Conservation (phyloP, 2,113 vertebrate genomes). For the Serinus canaria region DNA sequence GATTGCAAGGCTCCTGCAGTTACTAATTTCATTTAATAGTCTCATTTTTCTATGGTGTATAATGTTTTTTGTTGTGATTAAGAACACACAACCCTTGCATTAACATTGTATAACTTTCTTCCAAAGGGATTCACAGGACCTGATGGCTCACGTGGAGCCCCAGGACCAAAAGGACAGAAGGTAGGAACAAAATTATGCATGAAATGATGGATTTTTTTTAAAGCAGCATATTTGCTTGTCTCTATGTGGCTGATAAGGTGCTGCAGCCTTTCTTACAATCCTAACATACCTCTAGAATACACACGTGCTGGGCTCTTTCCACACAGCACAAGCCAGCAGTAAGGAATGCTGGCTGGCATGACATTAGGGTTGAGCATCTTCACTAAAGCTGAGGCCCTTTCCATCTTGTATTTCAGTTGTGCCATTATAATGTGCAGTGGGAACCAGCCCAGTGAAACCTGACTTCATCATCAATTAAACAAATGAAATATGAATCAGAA, state of each 20-base stretch:
- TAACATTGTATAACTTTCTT: constrained; percentile 30
- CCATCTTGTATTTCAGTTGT: not conserved
- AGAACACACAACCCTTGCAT: not conserved
- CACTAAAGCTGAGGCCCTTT: not conserved
- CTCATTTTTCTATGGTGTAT: not conserved
- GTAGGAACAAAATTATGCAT: constrained; percentile 72
- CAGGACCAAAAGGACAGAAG: constrained; percentile 89
- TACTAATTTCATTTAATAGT: not conserved
- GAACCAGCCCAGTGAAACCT: not conserved
- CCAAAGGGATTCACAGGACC: constrained; percentile 91
- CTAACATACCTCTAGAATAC: not conserved
- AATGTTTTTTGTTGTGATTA: not conserved
- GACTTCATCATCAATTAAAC: not conserved
- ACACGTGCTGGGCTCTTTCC: not conserved
- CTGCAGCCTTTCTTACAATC: not conserved
- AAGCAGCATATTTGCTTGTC: not conserved
- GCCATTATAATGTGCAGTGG: no score
- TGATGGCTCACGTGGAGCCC: constrained; percentile 82
- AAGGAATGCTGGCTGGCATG: not conserved
- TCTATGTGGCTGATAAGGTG: not conserved
- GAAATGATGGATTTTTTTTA: not conserved
- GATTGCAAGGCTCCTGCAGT: not conserved
- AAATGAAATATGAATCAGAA: not conserved
- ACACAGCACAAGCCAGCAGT: not conserved
- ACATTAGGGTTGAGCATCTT: not conserved